Conservation (phyloP, 37 sponge, comb jelly and placozoan species). For the Agelas oroides region DNA sequence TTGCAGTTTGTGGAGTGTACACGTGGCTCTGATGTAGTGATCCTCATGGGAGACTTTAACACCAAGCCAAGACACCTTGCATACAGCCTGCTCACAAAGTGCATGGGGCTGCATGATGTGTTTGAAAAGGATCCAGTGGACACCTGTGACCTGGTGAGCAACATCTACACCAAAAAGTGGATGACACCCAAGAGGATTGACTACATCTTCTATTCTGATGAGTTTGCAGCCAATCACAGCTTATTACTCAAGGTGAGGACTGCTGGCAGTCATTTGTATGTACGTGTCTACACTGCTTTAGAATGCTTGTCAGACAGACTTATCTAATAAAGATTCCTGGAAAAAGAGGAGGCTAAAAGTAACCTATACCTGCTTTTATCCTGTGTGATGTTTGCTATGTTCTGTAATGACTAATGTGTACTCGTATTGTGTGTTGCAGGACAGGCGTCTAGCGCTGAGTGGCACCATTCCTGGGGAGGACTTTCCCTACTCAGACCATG, state of each 20-base stretch:
- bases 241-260: slow-evolving; percentile 26
- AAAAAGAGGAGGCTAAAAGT: not conserved
- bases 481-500: slow-evolving; percentile 85
- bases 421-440: no score
- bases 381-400: no score
- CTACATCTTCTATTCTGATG: slow-evolving; percentile 62
- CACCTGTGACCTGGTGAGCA: slow-evolving; percentile 64
- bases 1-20: slow-evolving; percentile 66
- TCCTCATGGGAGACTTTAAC: slow-evolving; percentile 83
- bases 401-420: no score
- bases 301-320: no score
- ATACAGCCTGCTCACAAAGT: slow-evolving; percentile 62
- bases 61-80: slow-evolving; percentile 48
- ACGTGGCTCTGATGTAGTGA: slow-evolving; percentile 52
- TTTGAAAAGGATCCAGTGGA: slow-evolving; percentile 30
- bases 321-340: not conserved
- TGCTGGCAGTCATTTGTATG: not conserved
- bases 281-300: not conserved
- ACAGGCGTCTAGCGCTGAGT: slow-evolving; percentile 34
- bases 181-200: slow-evolving; percentile 74
- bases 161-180: slow-evolving; percentile 46
- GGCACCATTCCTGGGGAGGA: slow-evolving; percentile 71
- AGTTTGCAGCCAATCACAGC: not conserved
- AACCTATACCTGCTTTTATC: no score
- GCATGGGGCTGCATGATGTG: slow-evolving; percentile 50